These are phyloP conservation scores for Poeciliopsis prolifica DNA, from an alignment of 2,113 vertebrate genomes.

Conservation along the genomic window DNA sequence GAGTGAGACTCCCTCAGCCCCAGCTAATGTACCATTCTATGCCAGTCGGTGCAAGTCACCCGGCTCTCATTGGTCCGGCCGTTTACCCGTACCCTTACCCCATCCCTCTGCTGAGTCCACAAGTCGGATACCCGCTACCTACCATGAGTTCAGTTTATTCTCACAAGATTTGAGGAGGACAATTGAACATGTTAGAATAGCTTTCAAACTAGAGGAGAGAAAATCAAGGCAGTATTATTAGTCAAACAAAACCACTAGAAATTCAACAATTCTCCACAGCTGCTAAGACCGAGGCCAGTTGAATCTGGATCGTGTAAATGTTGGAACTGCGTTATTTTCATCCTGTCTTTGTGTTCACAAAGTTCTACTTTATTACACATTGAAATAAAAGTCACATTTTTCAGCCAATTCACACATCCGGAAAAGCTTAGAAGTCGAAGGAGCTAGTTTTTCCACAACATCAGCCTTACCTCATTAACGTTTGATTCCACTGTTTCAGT, in stretches of 20 bases:
- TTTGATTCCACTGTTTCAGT: conserved; percentile 14
- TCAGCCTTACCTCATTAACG: neutral
- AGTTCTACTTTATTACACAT: neutral
- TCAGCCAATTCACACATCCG: neutral
- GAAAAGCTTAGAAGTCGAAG: neutral
- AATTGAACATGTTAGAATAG: neutral
- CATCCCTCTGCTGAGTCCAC: conserved; percentile 65
- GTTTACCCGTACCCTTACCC: conserved; percentile 69
- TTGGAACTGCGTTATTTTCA: neutral
- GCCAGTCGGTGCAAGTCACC: conserved; percentile 51
- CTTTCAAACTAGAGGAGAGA: neutral
- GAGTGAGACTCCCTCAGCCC: conserved; percentile 67
- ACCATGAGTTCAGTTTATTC: conserved; percentile 68
- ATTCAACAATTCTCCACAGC: neutral
- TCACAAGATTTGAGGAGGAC: conserved; percentile 66
- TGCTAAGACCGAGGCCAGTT: neutral
- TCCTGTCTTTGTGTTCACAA: neutral
- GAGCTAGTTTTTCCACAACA: neutral
- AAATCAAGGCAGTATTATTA: neutral
- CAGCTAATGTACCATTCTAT: conserved; percentile 70
- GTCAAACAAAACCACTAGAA: neutral
- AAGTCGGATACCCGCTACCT: conserved; percentile 64
- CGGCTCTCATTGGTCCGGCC: conserved; percentile 59
- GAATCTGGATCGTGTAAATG: neutral
- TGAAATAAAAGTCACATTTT: neutral